These are phyloP conservation scores for Cephus runcator DNA, from an alignment of 2,888 invertebrate species.

Conservation along the genomic window DNA sequence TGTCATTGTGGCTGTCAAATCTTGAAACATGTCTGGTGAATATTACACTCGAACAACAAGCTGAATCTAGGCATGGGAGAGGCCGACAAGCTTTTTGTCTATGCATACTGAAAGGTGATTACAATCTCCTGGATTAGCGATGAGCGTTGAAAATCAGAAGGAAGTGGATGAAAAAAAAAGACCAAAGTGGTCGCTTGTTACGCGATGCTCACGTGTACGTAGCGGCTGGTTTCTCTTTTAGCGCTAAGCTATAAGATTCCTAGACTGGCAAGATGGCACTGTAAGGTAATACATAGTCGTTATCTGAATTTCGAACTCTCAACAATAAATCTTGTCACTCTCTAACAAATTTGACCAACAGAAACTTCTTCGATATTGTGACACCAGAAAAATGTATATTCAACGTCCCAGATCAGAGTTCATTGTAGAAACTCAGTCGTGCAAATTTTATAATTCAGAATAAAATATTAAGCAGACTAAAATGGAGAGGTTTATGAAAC, in stretches of 20 bases:
- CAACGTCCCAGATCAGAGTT: background rate
- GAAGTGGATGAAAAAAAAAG: background rate
- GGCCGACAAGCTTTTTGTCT: background rate
- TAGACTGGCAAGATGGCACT: background rate
- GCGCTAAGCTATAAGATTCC: background rate
- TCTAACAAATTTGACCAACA: background rate
- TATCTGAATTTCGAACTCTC: background rate
- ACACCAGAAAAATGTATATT: background rate
- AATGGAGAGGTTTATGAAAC: background rate
- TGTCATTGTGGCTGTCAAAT: background rate
- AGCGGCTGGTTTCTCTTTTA: background rate
- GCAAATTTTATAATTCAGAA: background rate
- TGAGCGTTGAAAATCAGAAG: background rate
- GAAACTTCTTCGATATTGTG: background rate
- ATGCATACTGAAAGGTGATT: background rate
- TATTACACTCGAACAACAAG: background rate
- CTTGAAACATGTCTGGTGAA: background rate
- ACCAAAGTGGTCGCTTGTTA: background rate
- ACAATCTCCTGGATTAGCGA: background rate
- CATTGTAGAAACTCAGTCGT: background rate
- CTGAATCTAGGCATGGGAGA: background rate
- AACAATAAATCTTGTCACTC: background rate
- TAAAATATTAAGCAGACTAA: background rate
- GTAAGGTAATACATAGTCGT: background rate
- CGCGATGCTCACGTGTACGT: background rate